Evolutionary conservation across 2,888 invertebrate species (phyloP).

Genomic region (Phortica okadai): DNA sequence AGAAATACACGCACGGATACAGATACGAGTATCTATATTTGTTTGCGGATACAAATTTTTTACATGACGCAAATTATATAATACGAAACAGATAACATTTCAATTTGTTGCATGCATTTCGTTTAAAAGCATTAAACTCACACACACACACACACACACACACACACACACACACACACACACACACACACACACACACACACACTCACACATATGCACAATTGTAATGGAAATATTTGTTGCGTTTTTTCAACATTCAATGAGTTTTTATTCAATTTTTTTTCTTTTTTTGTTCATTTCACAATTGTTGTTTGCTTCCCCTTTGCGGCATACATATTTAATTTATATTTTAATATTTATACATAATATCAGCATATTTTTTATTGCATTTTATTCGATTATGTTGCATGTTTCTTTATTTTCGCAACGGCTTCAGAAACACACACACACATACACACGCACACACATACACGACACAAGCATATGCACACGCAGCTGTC

Average conservation of each 20-base stretch:
- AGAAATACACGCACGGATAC: background rate
- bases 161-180: background rate
- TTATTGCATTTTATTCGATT: background rate
- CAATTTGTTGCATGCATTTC: constrained; percentile 25
- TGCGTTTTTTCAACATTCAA: background rate
- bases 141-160: background rate
- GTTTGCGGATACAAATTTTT: background rate
- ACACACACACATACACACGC: background rate
- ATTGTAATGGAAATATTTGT: background rate
- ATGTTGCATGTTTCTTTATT: background rate
- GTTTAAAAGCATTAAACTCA: constrained; percentile 1
- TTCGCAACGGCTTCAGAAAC: background rate
- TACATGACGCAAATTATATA: constrained; percentile 22
- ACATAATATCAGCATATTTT: constrained; percentile 9
- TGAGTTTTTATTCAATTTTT: background rate
- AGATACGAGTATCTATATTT: background rate
- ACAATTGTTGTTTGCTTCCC: background rate
- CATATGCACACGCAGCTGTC: background rate
- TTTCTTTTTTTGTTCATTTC: background rate
- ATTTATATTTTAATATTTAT: constrained; percentile 20
- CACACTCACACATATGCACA: background rate
- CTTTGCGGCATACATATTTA: background rate
- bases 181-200: background rate
- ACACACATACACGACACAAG: background rate
- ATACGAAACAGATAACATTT: constrained; percentile 22